Conservation (phyloP, 2,113 vertebrate species). For the Glaucomys volans region DNA sequence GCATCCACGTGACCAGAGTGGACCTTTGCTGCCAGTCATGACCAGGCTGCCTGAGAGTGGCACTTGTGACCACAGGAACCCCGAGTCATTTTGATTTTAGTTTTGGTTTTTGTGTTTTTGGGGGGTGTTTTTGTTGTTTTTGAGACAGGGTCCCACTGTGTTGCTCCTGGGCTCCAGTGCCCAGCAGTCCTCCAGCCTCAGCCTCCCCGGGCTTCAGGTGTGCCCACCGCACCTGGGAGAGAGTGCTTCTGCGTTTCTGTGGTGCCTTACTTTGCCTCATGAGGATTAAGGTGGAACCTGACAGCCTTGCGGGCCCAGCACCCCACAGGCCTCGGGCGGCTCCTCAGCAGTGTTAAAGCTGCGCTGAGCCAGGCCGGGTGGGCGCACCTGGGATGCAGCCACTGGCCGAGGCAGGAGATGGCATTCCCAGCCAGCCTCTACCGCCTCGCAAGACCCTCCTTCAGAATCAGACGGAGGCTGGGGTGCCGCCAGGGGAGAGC, state of each 20-base stretch:
- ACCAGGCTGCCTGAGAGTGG: not conserved
- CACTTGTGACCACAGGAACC: accelerated
- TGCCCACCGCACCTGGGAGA: not conserved
- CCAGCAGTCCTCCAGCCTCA: not conserved
- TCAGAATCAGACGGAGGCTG: not conserved
- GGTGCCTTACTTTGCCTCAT: not conserved
- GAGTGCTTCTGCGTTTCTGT: not conserved
- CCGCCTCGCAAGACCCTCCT: not conserved
- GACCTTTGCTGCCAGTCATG: accelerated
- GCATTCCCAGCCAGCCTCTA: not conserved
- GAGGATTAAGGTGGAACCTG: not conserved
- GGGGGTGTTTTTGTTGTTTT: not conserved
- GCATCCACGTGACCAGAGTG: accelerated
- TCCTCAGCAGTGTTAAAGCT: not conserved
- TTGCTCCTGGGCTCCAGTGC: not conserved
- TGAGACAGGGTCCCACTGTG: not conserved
- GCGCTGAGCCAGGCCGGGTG: not conserved
- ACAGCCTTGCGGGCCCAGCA: not conserved
- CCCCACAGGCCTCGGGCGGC: not conserved
- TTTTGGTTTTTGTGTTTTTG: too few species aligned
- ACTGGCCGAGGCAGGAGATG: not conserved
- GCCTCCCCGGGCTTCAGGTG: not conserved
- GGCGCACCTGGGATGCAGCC: too few species aligned
- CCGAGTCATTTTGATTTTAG: too few species aligned
- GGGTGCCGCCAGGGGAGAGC: too few species aligned